Conservation (phyloP, 2,888 invertebrate species). For the Octodonta nipae region DNA sequence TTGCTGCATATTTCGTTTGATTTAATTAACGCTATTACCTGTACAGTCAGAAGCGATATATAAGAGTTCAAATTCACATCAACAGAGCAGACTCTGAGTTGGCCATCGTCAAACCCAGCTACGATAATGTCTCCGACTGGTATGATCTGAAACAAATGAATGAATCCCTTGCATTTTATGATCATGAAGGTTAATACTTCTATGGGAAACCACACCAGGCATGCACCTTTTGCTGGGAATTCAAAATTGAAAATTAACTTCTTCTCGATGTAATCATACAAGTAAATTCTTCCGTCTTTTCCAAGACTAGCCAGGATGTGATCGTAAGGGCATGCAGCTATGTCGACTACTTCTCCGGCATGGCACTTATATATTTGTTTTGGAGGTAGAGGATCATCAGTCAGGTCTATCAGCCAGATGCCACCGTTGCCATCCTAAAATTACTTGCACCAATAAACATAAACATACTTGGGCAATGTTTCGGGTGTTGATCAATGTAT, state of each 20-base stretch:
- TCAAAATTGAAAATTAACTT: constrained; percentile 46
- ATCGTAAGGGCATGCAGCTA: constrained; percentile 55
- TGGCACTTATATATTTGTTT: constrained; percentile 52
- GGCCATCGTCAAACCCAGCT: constrained; percentile 59
- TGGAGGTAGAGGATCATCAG: constrained; percentile 33
- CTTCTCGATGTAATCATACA: constrained; percentile 55
- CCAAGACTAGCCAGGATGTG: constrained; percentile 62
- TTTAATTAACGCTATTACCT: too few relatives aligned
- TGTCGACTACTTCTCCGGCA: constrained; percentile 58
- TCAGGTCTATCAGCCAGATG: constrained; percentile 59
- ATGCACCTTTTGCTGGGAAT: constrained; percentile 44
- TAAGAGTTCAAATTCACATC: constrained; percentile 8
- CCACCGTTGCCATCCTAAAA: constrained; percentile 82
- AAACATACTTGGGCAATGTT: too few relatives aligned
- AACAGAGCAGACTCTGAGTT: constrained; percentile 39
- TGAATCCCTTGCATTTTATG: too few relatives aligned
- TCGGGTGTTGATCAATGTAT: too few relatives aligned
- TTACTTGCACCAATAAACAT: too few relatives aligned
- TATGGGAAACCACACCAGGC: constrained; percentile 58
- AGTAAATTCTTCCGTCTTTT: constrained; percentile 54
- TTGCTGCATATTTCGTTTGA: too few relatives aligned
- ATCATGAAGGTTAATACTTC: too few relatives aligned
- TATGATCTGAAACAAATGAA: too few relatives aligned
- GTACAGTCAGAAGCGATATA: too few relatives aligned
- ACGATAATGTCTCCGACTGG: constrained; percentile 49